These are phyloP conservation scores for Pantala flavescens DNA, from an alignment of 1,140 invertebrate species.

Conservation along the genomic window DNA sequence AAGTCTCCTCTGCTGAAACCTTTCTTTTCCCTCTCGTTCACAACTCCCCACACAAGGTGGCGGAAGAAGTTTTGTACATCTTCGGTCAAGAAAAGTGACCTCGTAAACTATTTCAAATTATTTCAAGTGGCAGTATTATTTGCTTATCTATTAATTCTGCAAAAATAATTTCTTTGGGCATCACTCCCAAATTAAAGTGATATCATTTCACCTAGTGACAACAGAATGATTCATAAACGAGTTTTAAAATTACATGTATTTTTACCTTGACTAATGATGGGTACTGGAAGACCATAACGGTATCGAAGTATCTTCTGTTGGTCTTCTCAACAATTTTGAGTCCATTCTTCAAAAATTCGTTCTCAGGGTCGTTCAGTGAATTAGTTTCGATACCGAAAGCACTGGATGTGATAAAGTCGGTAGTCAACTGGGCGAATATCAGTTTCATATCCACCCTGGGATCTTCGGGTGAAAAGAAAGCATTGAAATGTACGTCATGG, in stretches of 20 bases:
- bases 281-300: background rate
- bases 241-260: background rate
- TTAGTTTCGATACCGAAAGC: slow-evolving; percentile 18
- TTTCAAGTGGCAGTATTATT: too few relatives aligned
- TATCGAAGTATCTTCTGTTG: background rate
- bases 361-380: background rate
- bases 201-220: too few relatives aligned
- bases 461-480: background rate
- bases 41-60: slow-evolving; percentile 41
- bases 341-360: slow-evolving; percentile 12
- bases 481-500: too few relatives aligned
- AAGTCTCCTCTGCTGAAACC: slow-evolving; percentile 41
- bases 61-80: slow-evolving; percentile 36
- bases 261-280: background rate
- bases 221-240: too few relatives aligned
- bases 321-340: background rate
- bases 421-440: background rate
- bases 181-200: too few relatives aligned
- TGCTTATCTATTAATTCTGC: too few relatives aligned
- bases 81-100: slow-evolving; percentile 24
- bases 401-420: slow-evolving; percentile 15
- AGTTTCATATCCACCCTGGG: background rate
- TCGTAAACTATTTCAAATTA: background rate
- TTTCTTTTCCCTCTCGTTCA: slow-evolving; percentile 39
- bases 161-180: too few relatives aligned